These are phyloP conservation scores for Anoplophora glabripennis DNA, from an alignment of 1,140 invertebrate species.

Conservation along the genomic window DNA sequence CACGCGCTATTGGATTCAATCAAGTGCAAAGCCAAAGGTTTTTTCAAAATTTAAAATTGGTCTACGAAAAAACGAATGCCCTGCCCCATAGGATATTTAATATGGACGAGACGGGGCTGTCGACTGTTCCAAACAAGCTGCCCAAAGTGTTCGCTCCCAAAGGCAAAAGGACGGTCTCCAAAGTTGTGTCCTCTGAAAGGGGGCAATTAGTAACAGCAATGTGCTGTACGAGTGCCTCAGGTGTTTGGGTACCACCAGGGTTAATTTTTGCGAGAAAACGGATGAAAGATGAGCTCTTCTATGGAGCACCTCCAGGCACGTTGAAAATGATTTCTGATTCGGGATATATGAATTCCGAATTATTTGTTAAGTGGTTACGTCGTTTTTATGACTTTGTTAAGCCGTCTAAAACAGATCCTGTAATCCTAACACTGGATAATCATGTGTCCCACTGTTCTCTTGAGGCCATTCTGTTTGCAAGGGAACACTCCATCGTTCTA, in stretches of 20 bases:
- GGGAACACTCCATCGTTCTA: too few species aligned
- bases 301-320: not conserved
- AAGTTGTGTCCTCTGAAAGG: slow-evolving; percentile 47
- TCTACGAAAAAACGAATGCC: too few species aligned
- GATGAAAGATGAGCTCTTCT: not conserved
- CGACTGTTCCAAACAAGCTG: not conserved
- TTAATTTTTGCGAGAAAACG: slow-evolving; percentile 2
- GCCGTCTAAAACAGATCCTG: not conserved
- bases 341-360: not conserved
- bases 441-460: too few species aligned
- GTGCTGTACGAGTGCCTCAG: slow-evolving; percentile 39
- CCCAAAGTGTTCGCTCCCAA: slow-evolving; percentile 19
- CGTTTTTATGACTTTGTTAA: slow-evolving; percentile 2
- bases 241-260: not conserved
- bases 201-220: slow-evolving; percentile 42
- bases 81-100: not conserved
- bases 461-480: too few species aligned
- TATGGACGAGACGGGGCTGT: slow-evolving; percentile 3
- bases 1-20: too few species aligned
- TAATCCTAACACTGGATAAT: not conserved
- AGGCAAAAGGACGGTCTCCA: slow-evolving; percentile 43
- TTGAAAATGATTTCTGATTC: not conserved
- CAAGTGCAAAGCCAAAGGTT: too few species aligned
- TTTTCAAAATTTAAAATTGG: too few species aligned
- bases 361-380: not conserved